A percentile compares a stretch with the other conserved stretches of the same genome.
phyloP scores from a whole-genome alignment of 2,113 vertebrate genomes.

The Dasyurus viverrinus region DNA sequence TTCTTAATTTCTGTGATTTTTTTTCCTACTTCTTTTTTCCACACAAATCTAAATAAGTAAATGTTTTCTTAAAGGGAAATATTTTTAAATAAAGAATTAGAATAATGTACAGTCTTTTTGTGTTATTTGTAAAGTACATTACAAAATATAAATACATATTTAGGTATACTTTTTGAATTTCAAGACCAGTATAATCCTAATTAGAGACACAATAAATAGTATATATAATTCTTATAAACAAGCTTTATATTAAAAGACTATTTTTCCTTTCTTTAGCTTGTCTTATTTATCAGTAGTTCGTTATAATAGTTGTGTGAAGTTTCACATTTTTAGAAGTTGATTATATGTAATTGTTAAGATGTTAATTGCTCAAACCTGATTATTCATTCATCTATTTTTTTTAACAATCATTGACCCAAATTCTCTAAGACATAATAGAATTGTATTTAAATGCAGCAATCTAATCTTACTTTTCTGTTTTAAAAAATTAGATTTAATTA shows the following conservation, averaged over 20 bases:
- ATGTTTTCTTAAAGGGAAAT: conserved; percentile 59
- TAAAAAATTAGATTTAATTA: not conserved
- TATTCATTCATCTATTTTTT: not conserved
- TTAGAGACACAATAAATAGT: conserved; percentile 52
- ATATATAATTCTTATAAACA: not conserved
- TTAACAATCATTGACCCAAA: not conserved
- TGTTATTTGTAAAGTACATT: conserved; percentile 70
- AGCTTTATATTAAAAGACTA: not conserved
- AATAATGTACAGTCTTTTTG: conserved; percentile 65
- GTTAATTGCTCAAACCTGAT: not conserved
- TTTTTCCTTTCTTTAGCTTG: not conserved
- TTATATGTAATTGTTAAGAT: not conserved
- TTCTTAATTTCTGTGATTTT: not conserved
- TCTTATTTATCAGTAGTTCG: not conserved
- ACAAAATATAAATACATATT: conserved; percentile 58
- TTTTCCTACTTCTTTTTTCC: not conserved
- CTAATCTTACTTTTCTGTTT: not conserved
- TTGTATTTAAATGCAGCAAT: not conserved
- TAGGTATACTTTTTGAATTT: conserved; percentile 57
- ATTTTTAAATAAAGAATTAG: conserved; percentile 65
- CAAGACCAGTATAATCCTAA: conserved; percentile 51
- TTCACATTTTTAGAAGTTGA: not conserved
- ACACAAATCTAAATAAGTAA: conserved; percentile 44
- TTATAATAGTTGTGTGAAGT: not conserved
- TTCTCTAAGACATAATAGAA: not conserved